Percentiles rank a stretch among this genome's conserved stretches.
These are phyloP conservation scores for Cyphomyrus plagiostoma DNA, from an alignment of 2,113 vertebrate genomes.

Conservation along the genomic window DNA sequence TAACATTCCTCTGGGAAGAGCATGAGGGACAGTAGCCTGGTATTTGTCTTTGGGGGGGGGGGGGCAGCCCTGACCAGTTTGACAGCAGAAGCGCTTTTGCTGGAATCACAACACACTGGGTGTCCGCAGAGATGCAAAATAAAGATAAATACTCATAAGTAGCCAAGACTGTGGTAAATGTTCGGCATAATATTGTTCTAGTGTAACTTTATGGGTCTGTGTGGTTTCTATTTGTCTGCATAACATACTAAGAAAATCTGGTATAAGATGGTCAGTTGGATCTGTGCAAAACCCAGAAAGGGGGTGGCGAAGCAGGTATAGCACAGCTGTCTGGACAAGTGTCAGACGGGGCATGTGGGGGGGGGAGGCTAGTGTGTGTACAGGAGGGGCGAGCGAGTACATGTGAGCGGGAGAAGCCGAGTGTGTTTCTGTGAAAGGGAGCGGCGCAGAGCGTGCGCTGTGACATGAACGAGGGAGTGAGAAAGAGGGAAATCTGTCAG, in stretches of 20 bases:
- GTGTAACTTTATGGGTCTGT: neutral
- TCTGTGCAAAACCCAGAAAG: neutral
- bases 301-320: neutral
- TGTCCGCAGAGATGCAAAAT: neutral
- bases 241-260: neutral
- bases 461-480: neutral
- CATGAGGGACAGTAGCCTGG: neutral
- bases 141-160: neutral
- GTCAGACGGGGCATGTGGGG: neutral
- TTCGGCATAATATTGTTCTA: neutral
- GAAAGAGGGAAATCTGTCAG: constrained; percentile 7
- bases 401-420: neutral
- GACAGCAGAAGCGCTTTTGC: neutral
- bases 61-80: neutral
- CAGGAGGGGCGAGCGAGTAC: neutral
- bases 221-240: neutral
- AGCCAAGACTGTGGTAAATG: neutral
- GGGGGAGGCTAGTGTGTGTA: neutral
- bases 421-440: neutral
- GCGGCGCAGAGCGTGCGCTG: neutral
- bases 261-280: neutral
- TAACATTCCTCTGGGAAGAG: constrained; percentile 1
- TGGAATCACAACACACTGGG: neutral
- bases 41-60: neutral
- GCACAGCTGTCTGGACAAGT: neutral